phyloP scores from a whole-genome alignment of 2,888 invertebrate genomes.

The Rhamnusium bicolor region DNA sequence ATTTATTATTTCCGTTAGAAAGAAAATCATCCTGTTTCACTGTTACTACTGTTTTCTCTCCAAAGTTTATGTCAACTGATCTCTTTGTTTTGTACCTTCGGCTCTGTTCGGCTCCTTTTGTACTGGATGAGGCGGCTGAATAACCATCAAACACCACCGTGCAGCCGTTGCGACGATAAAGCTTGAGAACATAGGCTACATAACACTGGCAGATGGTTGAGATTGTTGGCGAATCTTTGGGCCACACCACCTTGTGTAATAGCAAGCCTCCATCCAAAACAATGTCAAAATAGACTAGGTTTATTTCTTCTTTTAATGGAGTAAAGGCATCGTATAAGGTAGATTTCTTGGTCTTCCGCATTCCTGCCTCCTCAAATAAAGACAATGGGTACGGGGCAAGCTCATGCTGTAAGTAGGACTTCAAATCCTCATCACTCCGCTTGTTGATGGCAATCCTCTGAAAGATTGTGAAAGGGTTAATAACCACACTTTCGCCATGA shows the following conservation, averaged over 20 bases:
- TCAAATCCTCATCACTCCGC: neutral
- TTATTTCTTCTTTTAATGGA: conserved; percentile 17
- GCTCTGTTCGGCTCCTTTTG: neutral
- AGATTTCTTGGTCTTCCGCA: conserved; percentile 23
- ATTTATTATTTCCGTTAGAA: conserved; percentile 29
- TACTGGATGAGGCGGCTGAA: conserved; percentile 2
- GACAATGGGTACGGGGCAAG: neutral
- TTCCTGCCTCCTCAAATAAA: neutral
- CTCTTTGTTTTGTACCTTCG: conserved; percentile 5
- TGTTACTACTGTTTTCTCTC: conserved; percentile 27
- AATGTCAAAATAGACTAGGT: conserved; percentile 25
- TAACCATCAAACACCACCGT: conserved; percentile 6
- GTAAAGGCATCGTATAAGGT: conserved; percentile 18
- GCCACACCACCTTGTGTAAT: conserved; percentile 26
- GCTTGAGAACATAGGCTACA: neutral
- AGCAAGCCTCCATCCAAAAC: conserved; percentile 3
- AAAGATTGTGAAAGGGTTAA: neutral
- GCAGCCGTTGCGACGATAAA: conserved; percentile 9
- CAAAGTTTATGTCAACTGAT: conserved; percentile 16
- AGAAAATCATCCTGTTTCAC: conserved; percentile 26
- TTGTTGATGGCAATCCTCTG: neutral
- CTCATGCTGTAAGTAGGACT: neutral
- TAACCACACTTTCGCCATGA: neutral
- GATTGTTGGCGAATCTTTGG: conserved; percentile 19
- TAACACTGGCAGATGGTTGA: neutral